phyloP scores from a whole-genome alignment of 1,140 invertebrate genomes.

The Drosophila athabasca region DNA sequence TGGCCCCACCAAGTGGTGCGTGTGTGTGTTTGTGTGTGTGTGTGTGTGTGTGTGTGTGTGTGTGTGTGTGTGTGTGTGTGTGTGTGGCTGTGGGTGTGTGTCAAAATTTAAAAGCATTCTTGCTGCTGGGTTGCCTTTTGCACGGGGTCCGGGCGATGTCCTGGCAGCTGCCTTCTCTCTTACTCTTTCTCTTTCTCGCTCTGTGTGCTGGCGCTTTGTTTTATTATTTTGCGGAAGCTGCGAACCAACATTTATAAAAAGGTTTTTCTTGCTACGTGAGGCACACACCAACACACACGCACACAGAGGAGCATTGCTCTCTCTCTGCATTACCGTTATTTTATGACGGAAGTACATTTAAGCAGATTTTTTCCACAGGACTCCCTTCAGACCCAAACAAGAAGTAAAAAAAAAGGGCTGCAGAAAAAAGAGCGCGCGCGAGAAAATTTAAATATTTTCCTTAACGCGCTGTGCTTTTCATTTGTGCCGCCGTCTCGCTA shows the following conservation, averaged over 20 bases:
- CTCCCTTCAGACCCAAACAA: conserved; percentile 18
- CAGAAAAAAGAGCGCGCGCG: conserved; percentile 25
- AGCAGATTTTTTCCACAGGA: conserved; percentile 66
- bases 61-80: conserved; percentile 26
- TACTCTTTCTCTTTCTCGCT: neutral
- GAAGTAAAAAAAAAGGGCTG: conserved; percentile 44
- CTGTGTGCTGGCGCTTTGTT: conserved; percentile 57
- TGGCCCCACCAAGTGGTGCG: conserved; percentile 12
- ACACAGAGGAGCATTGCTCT: conserved; percentile 10
- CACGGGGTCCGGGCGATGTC: conserved; percentile 30
- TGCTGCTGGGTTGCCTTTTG: conserved; percentile 28
- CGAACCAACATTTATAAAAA: conserved; percentile 76
- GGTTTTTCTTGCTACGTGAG: conserved; percentile 79
- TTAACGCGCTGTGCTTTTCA: conserved; percentile 57
- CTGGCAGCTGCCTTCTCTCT: conserved; percentile 33
- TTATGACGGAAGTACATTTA: conserved; percentile 82
- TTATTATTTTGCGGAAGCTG: conserved; percentile 77
- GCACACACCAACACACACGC: conserved; percentile 32
- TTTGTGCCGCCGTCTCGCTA: conserved; percentile 55
- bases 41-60: conserved; percentile 41
- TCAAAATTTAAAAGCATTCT: conserved; percentile 64
- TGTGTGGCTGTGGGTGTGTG: conserved; percentile 28
- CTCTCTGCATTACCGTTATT: conserved; percentile 77
- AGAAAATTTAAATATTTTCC: conserved; percentile 70
- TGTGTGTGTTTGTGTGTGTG: no score